Evolutionary conservation across 2,797 vertebrate genomes (phyloP).

Genomic region (Carcharodon carcharias): DNA sequence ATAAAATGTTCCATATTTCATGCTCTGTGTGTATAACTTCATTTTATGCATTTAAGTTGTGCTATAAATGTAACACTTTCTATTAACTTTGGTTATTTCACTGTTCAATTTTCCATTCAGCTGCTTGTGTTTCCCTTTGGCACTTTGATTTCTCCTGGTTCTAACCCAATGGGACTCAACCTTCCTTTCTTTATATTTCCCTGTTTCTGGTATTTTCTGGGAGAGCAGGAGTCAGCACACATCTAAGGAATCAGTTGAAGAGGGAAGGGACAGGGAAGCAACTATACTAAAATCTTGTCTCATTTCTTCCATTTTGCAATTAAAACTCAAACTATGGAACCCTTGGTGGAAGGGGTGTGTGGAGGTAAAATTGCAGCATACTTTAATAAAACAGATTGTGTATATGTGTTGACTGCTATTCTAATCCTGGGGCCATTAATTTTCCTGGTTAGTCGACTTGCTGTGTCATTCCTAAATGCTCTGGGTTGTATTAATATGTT

Average conservation of each 20-base stretch:
- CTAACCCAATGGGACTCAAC: background rate
- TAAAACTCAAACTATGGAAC: background rate
- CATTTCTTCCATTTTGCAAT: background rate
- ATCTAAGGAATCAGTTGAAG: background rate
- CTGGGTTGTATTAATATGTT: background rate
- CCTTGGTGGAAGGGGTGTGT: background rate
- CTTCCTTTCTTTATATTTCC: background rate
- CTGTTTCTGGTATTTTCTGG: background rate
- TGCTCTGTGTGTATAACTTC: background rate
- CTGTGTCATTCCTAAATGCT: background rate
- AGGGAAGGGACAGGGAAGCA: background rate
- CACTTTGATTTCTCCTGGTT: background rate
- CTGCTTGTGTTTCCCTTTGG: background rate
- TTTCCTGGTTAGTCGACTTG: background rate
- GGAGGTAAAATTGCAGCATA: background rate
- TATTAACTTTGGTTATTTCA: background rate
- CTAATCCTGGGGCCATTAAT: background rate
- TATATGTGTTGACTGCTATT: background rate
- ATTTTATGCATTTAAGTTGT: background rate
- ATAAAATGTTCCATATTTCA: background rate
- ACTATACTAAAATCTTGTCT: background rate
- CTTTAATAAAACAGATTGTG: background rate
- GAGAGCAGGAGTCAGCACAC: background rate
- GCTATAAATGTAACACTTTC: background rate
- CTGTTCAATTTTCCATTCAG: background rate